Conservation (phyloP, 2,113 vertebrate genomes). For the Charadrius vociferus region DNA sequence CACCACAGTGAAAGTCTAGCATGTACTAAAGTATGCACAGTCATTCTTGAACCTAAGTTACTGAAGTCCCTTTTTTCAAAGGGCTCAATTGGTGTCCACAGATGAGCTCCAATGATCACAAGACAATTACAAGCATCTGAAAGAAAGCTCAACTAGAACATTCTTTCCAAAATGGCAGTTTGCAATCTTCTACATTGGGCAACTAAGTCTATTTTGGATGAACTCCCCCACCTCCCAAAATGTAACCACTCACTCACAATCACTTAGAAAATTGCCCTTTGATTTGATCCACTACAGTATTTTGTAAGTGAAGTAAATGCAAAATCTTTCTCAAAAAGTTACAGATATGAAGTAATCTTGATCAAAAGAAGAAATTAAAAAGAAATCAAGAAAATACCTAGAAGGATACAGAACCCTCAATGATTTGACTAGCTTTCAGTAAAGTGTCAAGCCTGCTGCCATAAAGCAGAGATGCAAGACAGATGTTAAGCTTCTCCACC, state of each 20-base stretch:
- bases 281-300: background rate
- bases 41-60: background rate
- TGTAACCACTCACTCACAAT: background rate
- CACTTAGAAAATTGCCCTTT: background rate
- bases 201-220: background rate
- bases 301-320: background rate
- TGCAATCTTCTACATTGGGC: background rate
- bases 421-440: background rate
- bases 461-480: background rate
- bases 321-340: background rate
- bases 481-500: background rate
- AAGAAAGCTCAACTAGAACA: background rate
- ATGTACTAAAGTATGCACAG: fast-evolving
- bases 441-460: background rate
- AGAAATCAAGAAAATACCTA: background rate
- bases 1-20: too few relatives aligned
- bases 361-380: background rate
- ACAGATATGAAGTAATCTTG: background rate
- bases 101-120: background rate
- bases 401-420: background rate
- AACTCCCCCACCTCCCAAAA: background rate
- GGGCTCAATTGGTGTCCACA: background rate
- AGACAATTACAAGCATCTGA: background rate
- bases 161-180: background rate
- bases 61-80: background rate